Conservation (phyloP, 2,888 invertebrate species). For the Xestia c-nigrum region DNA sequence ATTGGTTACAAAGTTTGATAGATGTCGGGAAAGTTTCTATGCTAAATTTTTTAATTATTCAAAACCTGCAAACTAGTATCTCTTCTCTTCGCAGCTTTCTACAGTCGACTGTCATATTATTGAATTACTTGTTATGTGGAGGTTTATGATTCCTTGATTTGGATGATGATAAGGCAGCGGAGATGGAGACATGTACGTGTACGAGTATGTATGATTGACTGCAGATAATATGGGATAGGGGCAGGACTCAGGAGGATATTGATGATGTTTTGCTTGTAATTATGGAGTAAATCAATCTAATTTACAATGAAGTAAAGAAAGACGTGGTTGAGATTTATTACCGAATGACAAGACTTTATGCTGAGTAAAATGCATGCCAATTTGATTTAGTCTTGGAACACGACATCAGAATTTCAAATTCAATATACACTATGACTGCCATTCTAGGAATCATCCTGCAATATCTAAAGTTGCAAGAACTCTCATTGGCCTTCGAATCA, state of each 20-base stretch:
- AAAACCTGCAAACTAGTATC: slow-evolving; percentile 67
- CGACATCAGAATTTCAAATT: slow-evolving; percentile 19
- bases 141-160: slow-evolving; percentile 5
- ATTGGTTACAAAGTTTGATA: slow-evolving; percentile 53
- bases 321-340: background rate
- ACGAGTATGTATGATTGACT: background rate
- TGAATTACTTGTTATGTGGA: slow-evolving; percentile 21
- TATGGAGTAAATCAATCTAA: background rate
- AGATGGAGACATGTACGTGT: no score
- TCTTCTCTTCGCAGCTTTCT: slow-evolving; percentile 68
- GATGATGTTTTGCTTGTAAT: background rate
- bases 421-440: slow-evolving; percentile 5
- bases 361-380: background rate
- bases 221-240: background rate
- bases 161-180: background rate
- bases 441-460: slow-evolving; percentile 1
- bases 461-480: slow-evolving; percentile 4
- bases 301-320: background rate
- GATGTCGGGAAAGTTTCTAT: slow-evolving; percentile 61
- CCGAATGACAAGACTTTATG: background rate
- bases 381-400: background rate
- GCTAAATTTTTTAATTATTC: slow-evolving; percentile 62
- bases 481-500: background rate
- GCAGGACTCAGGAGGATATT: no score
- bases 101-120: slow-evolving; percentile 55